Conservation (phyloP, 2,888 invertebrate species). For the Lycocerus yunnanus region DNA sequence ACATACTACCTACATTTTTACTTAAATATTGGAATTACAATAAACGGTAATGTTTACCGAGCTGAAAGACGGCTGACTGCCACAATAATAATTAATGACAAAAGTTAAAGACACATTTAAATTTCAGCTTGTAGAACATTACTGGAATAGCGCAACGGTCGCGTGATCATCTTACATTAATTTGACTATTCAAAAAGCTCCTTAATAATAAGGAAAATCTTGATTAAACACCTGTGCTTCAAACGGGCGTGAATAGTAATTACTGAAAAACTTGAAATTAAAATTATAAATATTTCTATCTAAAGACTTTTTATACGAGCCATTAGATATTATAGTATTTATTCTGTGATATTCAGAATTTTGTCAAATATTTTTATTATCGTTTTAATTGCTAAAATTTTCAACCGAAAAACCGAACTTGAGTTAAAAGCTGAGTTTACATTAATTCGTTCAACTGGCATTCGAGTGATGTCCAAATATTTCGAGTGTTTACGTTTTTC, state of each 20-base stretch:
- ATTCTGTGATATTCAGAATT: constrained; percentile 59
- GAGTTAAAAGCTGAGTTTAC: not conserved
- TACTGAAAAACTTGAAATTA: constrained; percentile 24
- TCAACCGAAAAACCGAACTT: constrained; percentile 11
- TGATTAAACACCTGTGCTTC: constrained; percentile 5
- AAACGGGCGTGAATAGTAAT: constrained; percentile 12
- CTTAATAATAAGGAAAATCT: constrained; percentile 5
- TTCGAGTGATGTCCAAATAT: not conserved
- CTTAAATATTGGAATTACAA: not conserved
- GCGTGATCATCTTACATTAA: constrained; percentile 10
- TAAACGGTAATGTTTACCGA: not conserved
- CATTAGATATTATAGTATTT: constrained; percentile 56
- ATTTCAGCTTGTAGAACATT: not conserved
- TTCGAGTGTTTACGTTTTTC: not conserved
- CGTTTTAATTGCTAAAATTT: constrained; percentile 26
- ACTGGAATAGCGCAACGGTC: not conserved
- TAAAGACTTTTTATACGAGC: constrained; percentile 55
- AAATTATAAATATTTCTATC: constrained; percentile 48
- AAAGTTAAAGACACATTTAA: not conserved
- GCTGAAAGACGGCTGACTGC: not conserved
- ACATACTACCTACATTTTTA: not conserved
- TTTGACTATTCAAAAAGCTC: constrained; percentile 8
- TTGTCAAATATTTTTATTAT: constrained; percentile 45
- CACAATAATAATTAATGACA: not conserved
- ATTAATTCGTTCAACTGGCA: not conserved